Percentiles rank a stretch among this genome's conserved stretches.
These are phyloP conservation scores for Microtus ochrogaster DNA, from an alignment of 2,113 vertebrate species.

Conservation along the genomic window DNA sequence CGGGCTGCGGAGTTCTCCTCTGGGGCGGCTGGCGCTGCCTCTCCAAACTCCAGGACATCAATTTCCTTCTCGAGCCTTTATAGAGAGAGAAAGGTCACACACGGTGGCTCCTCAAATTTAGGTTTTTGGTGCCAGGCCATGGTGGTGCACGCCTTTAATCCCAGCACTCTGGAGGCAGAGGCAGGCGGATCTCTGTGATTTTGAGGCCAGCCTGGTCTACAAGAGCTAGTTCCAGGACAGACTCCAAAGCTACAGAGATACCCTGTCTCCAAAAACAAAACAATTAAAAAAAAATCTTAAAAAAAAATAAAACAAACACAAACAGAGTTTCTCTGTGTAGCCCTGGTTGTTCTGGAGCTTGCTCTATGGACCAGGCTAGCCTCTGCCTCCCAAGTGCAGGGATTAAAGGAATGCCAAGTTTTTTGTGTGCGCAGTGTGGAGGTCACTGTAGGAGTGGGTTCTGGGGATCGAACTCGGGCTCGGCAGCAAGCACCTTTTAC, in stretches of 20 bases:
- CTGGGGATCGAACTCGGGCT: background rate
- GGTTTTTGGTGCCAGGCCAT: background rate
- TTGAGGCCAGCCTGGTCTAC: no score
- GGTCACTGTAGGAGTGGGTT: background rate
- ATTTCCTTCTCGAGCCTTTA: constrained; percentile 93
- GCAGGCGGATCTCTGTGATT: no score
- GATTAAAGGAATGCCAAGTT: background rate
- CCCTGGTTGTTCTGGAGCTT: background rate
- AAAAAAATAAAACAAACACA: background rate
- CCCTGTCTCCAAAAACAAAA: no score
- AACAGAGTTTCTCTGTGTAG: background rate
- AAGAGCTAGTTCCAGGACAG: no score
- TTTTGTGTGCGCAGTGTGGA: background rate
- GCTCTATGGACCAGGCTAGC: background rate
- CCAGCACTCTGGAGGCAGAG: no score
- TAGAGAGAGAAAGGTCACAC: background rate
- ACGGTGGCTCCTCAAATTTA: background rate
- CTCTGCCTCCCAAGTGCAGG: background rate
- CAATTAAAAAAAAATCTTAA: no score
- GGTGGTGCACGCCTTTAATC: no score
- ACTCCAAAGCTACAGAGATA: no score
- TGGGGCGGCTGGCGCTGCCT: constrained; percentile 74
- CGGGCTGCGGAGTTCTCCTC: constrained; percentile 86
- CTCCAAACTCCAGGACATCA: constrained; percentile 88
- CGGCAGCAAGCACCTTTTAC: background rate